Evolutionary conservation across 2,797 vertebrate species (phyloP).

Genomic region (Sebastes trivittatus): DNA sequence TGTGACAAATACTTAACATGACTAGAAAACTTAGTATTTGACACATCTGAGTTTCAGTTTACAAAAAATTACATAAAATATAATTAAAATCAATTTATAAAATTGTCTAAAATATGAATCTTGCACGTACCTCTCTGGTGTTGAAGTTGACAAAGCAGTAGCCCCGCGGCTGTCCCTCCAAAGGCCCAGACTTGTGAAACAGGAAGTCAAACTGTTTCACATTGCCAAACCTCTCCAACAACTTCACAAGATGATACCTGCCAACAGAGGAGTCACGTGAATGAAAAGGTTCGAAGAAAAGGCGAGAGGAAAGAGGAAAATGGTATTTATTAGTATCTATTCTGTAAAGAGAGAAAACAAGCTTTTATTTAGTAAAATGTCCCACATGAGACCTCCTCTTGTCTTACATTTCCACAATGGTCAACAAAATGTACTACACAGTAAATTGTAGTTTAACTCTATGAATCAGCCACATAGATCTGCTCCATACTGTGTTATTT

Average conservation of each 20-base stretch:
- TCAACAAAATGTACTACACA: background rate
- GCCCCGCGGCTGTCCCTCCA: slow-evolving; percentile 97
- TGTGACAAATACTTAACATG: background rate
- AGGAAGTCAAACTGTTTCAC: slow-evolving; percentile 99
- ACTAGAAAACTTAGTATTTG: background rate
- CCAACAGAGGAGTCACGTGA: slow-evolving; percentile 11
- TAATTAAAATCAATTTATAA: background rate
- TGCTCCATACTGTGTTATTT: background rate
- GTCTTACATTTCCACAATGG: background rate
- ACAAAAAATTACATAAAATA: background rate
- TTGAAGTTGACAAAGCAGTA: slow-evolving; percentile 99
- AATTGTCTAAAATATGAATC: background rate
- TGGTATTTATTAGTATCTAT: background rate
- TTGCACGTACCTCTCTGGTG: slow-evolving; percentile 90
- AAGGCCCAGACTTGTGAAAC: slow-evolving; percentile 96
- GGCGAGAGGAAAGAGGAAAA: background rate
- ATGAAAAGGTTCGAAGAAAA: background rate
- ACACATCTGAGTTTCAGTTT: background rate
- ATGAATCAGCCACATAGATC: background rate
- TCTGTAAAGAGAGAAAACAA: background rate
- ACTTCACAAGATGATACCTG: slow-evolving; percentile 96
- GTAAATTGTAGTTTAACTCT: background rate
- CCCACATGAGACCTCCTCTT: background rate
- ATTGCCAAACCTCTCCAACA: slow-evolving; percentile 96
- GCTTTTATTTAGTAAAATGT: background rate